Evolutionary conservation across 1,140 invertebrate species (phyloP).

Genomic region (Sitophilus oryzae): DNA sequence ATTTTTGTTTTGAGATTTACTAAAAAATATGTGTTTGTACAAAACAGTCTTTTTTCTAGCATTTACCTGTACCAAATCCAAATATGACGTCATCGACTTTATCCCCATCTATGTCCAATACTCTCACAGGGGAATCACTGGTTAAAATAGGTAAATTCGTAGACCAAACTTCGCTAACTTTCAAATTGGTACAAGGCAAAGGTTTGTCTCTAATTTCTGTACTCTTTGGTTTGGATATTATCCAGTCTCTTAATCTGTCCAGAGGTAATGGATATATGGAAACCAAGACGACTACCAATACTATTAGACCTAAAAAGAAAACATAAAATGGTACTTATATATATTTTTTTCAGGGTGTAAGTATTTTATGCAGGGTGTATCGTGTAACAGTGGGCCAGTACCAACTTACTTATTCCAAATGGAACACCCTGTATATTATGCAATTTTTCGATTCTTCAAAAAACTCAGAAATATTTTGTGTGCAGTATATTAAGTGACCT

Average conservation of each 20-base stretch:
- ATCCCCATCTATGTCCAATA: slow-evolving; percentile 70
- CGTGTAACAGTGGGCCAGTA: no score
- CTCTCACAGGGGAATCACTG: slow-evolving; percentile 68
- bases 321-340: neutral
- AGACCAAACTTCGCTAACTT: slow-evolving; percentile 65
- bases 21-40: no score
- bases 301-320: slow-evolving; percentile 50
- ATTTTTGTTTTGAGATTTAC: no score
- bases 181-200: slow-evolving; percentile 63
- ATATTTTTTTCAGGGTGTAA: no score
- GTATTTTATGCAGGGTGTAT: no score
- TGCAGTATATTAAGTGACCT: no score
- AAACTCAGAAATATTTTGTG: no score
- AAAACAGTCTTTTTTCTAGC: no score
- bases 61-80: slow-evolving; percentile 74
- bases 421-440: no score
- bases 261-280: slow-evolving; percentile 59
- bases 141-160: slow-evolving; percentile 66
- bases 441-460: no score
- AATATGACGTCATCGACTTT: slow-evolving; percentile 68
- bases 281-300: slow-evolving; percentile 58
- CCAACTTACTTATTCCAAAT: no score
- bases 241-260: slow-evolving; percentile 54
- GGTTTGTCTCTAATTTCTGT: slow-evolving; percentile 39
- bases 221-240: slow-evolving; percentile 38